Evolutionary conservation across 2,797 vertebrate genomes (phyloP), one percentile per base, ranked within the genome.

Genomic region (Enteromius treurensis): DNA sequence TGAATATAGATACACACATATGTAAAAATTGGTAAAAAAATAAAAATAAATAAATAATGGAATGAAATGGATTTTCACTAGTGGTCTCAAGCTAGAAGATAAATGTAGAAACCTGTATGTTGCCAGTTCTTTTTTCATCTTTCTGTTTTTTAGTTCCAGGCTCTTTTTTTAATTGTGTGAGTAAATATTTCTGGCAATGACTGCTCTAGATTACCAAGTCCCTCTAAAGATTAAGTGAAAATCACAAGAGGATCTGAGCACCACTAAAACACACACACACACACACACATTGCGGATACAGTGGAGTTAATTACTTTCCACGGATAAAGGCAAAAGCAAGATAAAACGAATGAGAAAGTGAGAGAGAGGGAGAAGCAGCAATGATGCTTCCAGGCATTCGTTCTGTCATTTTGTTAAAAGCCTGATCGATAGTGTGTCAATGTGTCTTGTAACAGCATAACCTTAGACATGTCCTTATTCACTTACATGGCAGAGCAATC

Each of bases 391-490:
- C 19, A 70, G 75, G 58, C 37, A 73, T 58, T 74, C 21, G 64
- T 74, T 42, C 68, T 7, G 5, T 85, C 42, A 65, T 42, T 82
- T 78, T 85, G 75, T 67, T 71, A 65, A 68, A 64, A 49, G 64
- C 42, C 51, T 29, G 65, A 85, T 85, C 75, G 53, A 71, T 74
- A 45, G 67, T 65, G 29, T 40, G 45, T 78, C 74, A 58, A 34
- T 55, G 47, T 85, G 65, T 73, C 79, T 81, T 73, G 45, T 73
- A 67, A 78, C 17, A 37, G 80, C n/a, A 51, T 79, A 53, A 78
- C 80, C 68, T 74, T 45, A 55, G 23, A 67, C 13, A 4, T 47
- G 29, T 49, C 40, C 14, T 23, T 37, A 47, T 29, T 77, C 14
- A 80, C 34, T 40, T 40, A 58, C 49, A 53, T 77, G 37, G 13